Conservation (phyloP, 2,113 vertebrate genomes). For the human (Homo sapiens) region DNA sequence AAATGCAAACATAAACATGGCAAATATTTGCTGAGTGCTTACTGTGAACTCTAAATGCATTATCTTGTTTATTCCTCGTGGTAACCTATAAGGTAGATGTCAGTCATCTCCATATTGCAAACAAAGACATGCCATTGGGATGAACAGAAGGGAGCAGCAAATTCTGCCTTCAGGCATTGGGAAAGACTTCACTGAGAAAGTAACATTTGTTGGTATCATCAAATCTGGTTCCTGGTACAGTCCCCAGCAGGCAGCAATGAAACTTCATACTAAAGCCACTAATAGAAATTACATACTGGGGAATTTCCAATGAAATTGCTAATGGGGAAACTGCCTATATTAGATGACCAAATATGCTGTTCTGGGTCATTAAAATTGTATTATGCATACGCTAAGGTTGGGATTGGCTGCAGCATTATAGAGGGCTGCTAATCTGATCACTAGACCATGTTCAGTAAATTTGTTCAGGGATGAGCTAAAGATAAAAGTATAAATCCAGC, state of each 20-base stretch:
- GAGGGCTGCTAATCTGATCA: conserved; percentile 71
- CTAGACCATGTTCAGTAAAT: conserved; percentile 73
- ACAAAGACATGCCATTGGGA: not conserved
- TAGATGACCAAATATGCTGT: conserved; percentile 73
- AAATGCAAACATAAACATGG: not conserved
- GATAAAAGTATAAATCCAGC: conserved; percentile 71
- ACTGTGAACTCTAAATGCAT: not conserved
- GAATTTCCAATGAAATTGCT: conserved; percentile 60
- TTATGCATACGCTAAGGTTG: conserved; percentile 76
- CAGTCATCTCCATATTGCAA: not conserved
- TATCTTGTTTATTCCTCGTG: not conserved
- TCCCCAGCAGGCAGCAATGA: conserved; percentile 52
- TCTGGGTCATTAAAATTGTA: conserved; percentile 76
- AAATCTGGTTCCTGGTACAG: conserved; percentile 56
- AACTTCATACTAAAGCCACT: conserved; percentile 70
- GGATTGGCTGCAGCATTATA: conserved; percentile 60
- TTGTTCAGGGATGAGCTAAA: conserved; percentile 71
- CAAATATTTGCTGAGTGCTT: conserved; percentile 30
- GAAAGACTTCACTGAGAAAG: conserved; percentile 41
- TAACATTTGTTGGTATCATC: conserved; percentile 55
- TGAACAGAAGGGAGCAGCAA: not conserved
- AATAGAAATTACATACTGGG: conserved; percentile 75
- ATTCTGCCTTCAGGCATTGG: conserved; percentile 29
- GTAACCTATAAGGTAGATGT: not conserved
- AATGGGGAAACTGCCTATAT: conserved; percentile 66